Base-by-base conservation (phyloP, 2,797 vertebrate species). In the Coregonus sp. region DNA sequence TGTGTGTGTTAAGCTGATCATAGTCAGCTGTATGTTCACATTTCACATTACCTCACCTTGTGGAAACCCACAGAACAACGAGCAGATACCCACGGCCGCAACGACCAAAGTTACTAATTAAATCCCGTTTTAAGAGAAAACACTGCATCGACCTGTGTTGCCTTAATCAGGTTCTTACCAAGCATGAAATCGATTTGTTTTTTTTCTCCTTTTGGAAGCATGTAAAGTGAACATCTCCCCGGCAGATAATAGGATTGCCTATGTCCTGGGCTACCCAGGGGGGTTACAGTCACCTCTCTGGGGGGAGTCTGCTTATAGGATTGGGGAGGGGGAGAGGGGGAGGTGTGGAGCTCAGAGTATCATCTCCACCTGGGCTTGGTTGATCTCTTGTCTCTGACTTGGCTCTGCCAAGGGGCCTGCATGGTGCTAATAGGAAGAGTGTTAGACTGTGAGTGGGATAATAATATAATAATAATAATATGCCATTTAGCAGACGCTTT, bases 181-280 rank as follows among this genome's bases (percentile, higher is more conserved):
- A 82, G 78, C 75, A 82, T 77, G 70, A 77, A 80, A 80, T 75
- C 70, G 31, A 61, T 77, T 75, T 52, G 20, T 72, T 82, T 76
- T 40, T 67, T 71, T 47, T 75, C 70, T 37, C 25, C 50, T 16
- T 47, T 63, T 20, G n/a, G 35, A 61, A 75, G 33, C 50, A 72
- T 63, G 33, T 73, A 40, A 61, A 63, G 54, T 61, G 72, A 73
- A 61, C 56, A 20, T 59, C 35, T 70, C 70, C 74, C 67, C 70
- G 68, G 74, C 47, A 80, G 74, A 75, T 75, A 79, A 75, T 71
- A 75, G 72, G 72, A 73, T 61, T 73, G n/a, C 33, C 56, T 40
- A 18, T 61, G 54, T 25, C 56, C 72, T 61, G 56, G 54, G 18
- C 72, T 73, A 63, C 33, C 72, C 29, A 59, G 33, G 16, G 54